Evolutionary conservation across 2,113 vertebrate genomes (phyloP).

Genomic region (Salvelinus namaycush): DNA sequence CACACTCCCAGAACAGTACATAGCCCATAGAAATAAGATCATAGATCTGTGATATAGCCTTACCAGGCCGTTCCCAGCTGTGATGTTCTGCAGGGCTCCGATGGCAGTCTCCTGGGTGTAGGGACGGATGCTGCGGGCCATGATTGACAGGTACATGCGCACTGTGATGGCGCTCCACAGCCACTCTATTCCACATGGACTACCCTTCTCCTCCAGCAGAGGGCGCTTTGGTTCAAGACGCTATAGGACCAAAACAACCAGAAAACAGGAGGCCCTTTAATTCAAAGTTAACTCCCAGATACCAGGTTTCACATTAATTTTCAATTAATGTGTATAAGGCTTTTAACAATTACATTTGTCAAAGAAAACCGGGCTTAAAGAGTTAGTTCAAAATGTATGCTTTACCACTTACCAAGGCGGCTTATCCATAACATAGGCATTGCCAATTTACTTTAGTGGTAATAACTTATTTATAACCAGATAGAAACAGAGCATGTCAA

Average conservation of each 20-base stretch:
- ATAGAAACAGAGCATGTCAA: too few species aligned
- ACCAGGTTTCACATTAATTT: too few species aligned
- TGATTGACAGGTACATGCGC: constrained; percentile 90
- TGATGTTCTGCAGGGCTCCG: constrained; percentile 94
- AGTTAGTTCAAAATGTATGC: too few species aligned
- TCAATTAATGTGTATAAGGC: too few species aligned
- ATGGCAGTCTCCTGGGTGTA: constrained; percentile 85
- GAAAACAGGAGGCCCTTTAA: background rate
- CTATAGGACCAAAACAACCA: constrained; percentile 27
- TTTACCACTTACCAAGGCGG: too few species aligned
- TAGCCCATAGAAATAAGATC: too few species aligned
- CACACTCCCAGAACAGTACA: too few species aligned
- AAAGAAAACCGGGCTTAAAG: too few species aligned
- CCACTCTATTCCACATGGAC: constrained; percentile 84
- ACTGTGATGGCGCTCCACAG: constrained; percentile 87
- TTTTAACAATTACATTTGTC: too few species aligned
- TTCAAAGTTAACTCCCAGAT: background rate
- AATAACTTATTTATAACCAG: too few species aligned
- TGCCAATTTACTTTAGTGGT: too few species aligned
- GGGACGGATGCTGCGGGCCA: constrained; percentile 83
- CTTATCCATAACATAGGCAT: too few species aligned
- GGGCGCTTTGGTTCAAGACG: constrained; percentile 44
- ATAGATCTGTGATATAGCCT: background rate
- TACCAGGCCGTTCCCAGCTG: constrained; percentile 83
- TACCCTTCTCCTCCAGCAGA: constrained; percentile 81